These are phyloP conservation scores for Callyntrura guangdongensis DNA, from an alignment of 2,888 invertebrate genomes.

Conservation along the genomic window DNA sequence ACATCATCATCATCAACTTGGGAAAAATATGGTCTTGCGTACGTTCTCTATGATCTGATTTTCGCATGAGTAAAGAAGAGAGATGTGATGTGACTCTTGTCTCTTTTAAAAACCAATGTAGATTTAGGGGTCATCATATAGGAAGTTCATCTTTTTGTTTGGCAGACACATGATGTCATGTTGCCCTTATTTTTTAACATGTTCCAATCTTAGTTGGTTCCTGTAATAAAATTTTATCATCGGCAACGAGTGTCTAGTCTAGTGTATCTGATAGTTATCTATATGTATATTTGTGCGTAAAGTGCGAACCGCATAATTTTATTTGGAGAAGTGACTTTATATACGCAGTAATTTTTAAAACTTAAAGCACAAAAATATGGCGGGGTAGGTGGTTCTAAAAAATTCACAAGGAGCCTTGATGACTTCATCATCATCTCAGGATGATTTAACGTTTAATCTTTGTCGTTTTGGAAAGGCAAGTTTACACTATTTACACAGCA, in stretches of 20 bases:
- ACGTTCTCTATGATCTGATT: constrained; percentile 58
- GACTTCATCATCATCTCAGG: constrained; percentile 37
- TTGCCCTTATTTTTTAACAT: constrained; percentile 61
- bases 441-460: constrained; percentile 25
- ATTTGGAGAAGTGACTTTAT: too few species aligned
- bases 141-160: constrained; percentile 65
- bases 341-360: too few species aligned
- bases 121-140: constrained; percentile 70
- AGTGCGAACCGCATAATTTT: too few species aligned
- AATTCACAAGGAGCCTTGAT: neutral
- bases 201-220: constrained; percentile 51
- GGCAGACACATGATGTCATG: constrained; percentile 36
- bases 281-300: too few species aligned
- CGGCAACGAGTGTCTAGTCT: too few species aligned
- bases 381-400: neutral
- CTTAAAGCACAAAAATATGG: too few species aligned
- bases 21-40: constrained; percentile 17
- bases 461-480: neutral
- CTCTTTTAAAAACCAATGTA: constrained; percentile 55
- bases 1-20: too few species aligned
- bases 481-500: neutral
- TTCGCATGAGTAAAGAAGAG: constrained; percentile 44
- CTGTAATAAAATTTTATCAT: constrained; percentile 57
- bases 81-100: constrained; percentile 43
- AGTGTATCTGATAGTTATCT: too few species aligned